phyloP scores from a whole-genome alignment of 1,140 invertebrate species.

The Drosophila ohnishii region DNA sequence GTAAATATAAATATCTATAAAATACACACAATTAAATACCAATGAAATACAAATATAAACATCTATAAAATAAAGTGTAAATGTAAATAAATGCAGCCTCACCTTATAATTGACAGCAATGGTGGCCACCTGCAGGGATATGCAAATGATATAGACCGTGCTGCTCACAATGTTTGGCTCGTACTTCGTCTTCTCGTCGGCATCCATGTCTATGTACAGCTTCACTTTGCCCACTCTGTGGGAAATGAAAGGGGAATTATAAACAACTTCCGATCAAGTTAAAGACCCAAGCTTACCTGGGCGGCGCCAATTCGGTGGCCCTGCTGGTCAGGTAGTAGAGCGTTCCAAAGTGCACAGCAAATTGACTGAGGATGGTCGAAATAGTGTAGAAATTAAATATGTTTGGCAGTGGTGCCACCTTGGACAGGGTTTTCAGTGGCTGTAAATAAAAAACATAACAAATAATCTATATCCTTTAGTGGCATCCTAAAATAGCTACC shows the following conservation, averaged over 20 bases:
- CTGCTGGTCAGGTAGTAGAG: slow-evolving; percentile 95
- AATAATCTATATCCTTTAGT: not conserved
- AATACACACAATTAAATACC: not conserved
- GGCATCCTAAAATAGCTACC: slow-evolving; percentile 84
- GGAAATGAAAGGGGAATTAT: not conserved
- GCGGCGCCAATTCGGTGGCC: slow-evolving; percentile 87
- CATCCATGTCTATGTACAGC: slow-evolving; percentile 84
- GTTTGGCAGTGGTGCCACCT: slow-evolving; percentile 97
- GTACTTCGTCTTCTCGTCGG: slow-evolving; percentile 93
- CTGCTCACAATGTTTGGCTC: slow-evolving; percentile 97
- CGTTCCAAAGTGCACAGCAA: slow-evolving; percentile 96
- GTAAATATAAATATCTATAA: no score
- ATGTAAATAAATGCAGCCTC: slow-evolving; percentile 53
- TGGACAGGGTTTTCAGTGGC: slow-evolving; percentile 96
- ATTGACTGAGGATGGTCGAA: slow-evolving; percentile 97
- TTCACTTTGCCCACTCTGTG: slow-evolving; percentile 85
- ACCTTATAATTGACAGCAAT: slow-evolving; percentile 99
- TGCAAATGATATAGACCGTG: slow-evolving; percentile 98
- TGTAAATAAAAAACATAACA: slow-evolving; percentile 82
- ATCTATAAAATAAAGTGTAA: not conserved
- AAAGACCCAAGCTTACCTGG: slow-evolving; percentile 84
- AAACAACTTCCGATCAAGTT: not conserved
- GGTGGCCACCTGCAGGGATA: slow-evolving; percentile 98
- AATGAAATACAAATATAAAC: no score
- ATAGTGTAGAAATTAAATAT: slow-evolving; percentile 99